A percentile compares a stretch with the other conserved stretches of the same genome.
Conservation (phyloP, 2,797 vertebrate genomes). For the Onychomys leucogaster region DNA sequence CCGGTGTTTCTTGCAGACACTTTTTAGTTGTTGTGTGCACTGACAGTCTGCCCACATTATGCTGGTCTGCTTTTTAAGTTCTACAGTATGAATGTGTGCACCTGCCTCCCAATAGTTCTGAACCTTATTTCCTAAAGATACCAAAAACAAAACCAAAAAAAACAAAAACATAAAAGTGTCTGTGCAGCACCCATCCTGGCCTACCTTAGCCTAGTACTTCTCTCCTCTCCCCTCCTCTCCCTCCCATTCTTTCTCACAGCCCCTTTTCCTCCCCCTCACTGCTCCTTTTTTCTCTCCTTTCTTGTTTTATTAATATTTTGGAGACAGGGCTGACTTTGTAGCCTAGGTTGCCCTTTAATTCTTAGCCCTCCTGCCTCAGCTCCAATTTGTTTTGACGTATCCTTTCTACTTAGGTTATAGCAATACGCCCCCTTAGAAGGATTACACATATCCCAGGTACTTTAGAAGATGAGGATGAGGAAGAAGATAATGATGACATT, state of each 20-base stretch:
- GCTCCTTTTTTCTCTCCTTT: background rate
- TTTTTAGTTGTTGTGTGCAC: background rate
- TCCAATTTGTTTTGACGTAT: background rate
- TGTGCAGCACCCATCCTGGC: background rate
- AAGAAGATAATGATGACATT: slow-evolving; percentile 95
- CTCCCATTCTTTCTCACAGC: background rate
- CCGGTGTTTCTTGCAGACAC: background rate
- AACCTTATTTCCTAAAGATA: background rate
- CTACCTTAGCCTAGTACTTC: background rate
- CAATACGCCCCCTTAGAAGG: slow-evolving; percentile 89
- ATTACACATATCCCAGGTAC: slow-evolving; percentile 89
- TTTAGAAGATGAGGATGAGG: slow-evolving; percentile 94
- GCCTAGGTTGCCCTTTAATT: background rate
- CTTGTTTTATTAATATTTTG: background rate
- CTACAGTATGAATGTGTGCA: background rate
- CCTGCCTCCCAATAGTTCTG: background rate
- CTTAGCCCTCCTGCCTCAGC: background rate
- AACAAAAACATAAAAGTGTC: background rate
- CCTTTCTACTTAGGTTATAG: slow-evolving; percentile 88
- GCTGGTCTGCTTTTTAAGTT: background rate
- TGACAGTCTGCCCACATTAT: background rate
- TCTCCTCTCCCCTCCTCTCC: background rate
- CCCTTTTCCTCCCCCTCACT: background rate
- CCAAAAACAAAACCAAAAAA: too few species aligned
- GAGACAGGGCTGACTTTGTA: background rate